Evolutionary conservation across 2,113 vertebrate genomes (phyloP).

Genomic region (Callipepla californica): DNA sequence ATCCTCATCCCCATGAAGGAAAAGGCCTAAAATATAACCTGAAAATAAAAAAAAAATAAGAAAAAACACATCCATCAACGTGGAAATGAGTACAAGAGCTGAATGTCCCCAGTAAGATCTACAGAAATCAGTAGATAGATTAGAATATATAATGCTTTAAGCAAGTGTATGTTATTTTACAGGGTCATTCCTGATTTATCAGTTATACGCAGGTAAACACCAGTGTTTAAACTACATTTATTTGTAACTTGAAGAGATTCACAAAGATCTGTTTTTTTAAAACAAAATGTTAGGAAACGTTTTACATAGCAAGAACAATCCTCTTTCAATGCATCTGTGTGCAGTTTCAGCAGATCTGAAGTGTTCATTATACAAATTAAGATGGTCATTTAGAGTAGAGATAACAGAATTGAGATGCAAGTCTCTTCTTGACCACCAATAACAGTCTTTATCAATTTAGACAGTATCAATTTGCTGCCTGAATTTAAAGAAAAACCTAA

Average conservation of each 20-base stretch:
- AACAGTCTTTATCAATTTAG: not conserved
- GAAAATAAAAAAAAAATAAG: not conserved
- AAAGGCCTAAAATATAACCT: not conserved
- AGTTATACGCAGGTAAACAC: not conserved
- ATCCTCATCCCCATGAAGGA: not conserved
- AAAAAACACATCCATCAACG: not conserved
- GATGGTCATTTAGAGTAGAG: not conserved
- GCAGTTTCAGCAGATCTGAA: not conserved
- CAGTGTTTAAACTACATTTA: not conserved
- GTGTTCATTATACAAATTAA: not conserved
- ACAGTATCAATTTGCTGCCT: not conserved
- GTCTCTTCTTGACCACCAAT: not conserved
- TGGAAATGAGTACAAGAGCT: not conserved
- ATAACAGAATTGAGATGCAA: not conserved
- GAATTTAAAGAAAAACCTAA: not conserved
- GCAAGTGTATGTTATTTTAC: too few species aligned
- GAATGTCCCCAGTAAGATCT: not conserved
- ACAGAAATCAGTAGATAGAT: not conserved
- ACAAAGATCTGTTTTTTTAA: not conserved
- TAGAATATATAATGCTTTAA: not conserved
- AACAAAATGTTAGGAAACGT: not conserved
- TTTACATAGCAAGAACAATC: not conserved
- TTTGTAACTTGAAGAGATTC: too few species aligned
- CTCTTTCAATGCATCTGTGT: not conserved
- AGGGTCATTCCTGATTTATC: not conserved